phyloP scores from a whole-genome alignment of 1,140 invertebrate species.

The Parapsyche elsis region DNA sequence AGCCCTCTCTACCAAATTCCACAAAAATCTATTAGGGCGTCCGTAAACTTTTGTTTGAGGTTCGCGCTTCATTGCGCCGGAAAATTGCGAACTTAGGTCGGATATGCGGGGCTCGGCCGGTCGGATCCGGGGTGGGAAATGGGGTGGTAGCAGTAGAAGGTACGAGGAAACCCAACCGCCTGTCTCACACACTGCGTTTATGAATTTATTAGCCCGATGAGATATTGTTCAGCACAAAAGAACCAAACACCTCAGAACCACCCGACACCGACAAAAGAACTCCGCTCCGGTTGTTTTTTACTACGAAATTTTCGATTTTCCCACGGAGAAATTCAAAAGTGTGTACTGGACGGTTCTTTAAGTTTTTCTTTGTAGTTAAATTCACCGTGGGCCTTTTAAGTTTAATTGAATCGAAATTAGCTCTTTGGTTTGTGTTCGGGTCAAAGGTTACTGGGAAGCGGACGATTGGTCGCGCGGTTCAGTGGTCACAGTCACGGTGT shows the following conservation, averaged over 20 bases:
- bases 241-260: no score
- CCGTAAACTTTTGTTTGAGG: constrained; percentile 43
- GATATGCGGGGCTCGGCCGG: constrained; percentile 8
- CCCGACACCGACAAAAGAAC: no score
- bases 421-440: not conserved
- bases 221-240: constrained; percentile 34
- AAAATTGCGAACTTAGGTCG: constrained; percentile 41
- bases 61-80: constrained; percentile 39
- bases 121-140: not conserved
- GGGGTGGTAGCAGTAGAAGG: not conserved
- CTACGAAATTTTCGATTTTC: no score
- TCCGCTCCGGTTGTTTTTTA: no score
- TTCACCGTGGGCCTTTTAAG: not conserved
- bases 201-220: constrained; percentile 45
- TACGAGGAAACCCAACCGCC: not conserved
- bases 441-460: not conserved
- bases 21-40: constrained; percentile 41
- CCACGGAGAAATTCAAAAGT: no score
- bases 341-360: no score
- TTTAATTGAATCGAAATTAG: not conserved
- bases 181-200: constrained; percentile 39
- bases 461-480: not conserved
- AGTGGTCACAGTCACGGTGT: not conserved
- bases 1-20: not conserved
- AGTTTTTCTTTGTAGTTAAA: not conserved